Base-by-base conservation (phyloP, 2,113 vertebrate genomes). In the Carollia perspicillata region DNA sequence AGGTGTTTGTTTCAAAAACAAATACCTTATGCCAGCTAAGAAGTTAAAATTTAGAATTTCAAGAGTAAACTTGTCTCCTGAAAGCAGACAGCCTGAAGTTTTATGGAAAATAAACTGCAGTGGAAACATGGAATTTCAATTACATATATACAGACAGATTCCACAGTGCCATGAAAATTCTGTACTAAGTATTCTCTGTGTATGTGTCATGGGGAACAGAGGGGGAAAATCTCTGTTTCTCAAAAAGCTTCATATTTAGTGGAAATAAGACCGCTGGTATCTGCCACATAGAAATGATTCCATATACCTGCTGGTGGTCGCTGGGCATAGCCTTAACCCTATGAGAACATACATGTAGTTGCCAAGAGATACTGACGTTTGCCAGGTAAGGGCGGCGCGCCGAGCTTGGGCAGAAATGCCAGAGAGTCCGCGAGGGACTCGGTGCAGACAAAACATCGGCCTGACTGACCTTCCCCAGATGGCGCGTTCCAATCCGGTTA, bases 361-460 rank as follows among this genome's bases (percentile, higher is more conserved):
- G 78, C 26, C 66, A 68, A 35, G 23, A 35, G 44, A 68, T 55
- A 78, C 7, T 66, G 65, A 91, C 63, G 12, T n/a, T 83, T 3
- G 72, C 30, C 58, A 66, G 37, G 42, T 74, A 77, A 63, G 28
- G 42, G 33, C 77, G 26, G 60, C 33, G 13, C 5, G n/a, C 33
- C 60, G 23, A 44, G 23, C 81, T 85, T 89, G 47, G 74, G 49
- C 71, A 77, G 35, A 35, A 68, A 68, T 33, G 20, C 53, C 71
- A 77, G 53, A 77, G 0, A 23, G 40, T 86, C 44, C 53, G 69
- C 33, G 47, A 79, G 60, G 75, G 86, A 65, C 49, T 14, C 18
- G 30, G 33, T 68, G 44, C 84, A 92, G 92, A 94, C 84, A 79
- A 84, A 95, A 72, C 68, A 74, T 69, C n/a, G 40, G 49, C 79